Conservation (phyloP, 1,140 invertebrate genomes). For the Atta texana region DNA sequence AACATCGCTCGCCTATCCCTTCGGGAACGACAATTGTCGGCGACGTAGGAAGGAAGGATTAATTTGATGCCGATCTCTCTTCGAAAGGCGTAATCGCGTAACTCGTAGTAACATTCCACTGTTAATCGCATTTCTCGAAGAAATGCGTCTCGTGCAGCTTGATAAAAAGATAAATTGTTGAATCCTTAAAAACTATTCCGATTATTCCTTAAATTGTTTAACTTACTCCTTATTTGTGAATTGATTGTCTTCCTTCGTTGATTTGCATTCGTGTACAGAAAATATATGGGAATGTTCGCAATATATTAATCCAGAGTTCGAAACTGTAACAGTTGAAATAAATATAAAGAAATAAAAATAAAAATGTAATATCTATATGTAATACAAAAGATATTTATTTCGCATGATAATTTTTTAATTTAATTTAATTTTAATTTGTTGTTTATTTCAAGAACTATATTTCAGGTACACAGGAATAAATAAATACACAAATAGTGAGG, state of each 20-base stretch:
- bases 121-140: not conserved
- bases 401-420: too few species aligned
- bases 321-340: too few species aligned
- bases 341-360: not conserved
- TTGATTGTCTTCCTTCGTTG: not conserved
- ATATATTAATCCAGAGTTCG: not conserved
- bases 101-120: not conserved
- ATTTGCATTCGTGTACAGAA: not conserved
- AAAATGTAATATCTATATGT: not conserved
- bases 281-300: not conserved
- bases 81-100: conserved; percentile 30
- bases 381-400: too few species aligned
- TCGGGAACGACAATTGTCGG: conserved; percentile 58
- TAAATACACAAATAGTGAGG: too few species aligned
- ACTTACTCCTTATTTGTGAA: not conserved
- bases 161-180: not conserved
- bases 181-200: not conserved
- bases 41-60: conserved; percentile 54
- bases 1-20: not conserved
- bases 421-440: too few species aligned
- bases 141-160: conserved; percentile 4
- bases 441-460: too few species aligned
- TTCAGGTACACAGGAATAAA: too few species aligned
- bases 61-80: conserved; percentile 46
- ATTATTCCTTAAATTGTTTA: not conserved